phyloP scores from a whole-genome alignment of 2,888 invertebrate species.

The Eupithecia subfuscata region DNA sequence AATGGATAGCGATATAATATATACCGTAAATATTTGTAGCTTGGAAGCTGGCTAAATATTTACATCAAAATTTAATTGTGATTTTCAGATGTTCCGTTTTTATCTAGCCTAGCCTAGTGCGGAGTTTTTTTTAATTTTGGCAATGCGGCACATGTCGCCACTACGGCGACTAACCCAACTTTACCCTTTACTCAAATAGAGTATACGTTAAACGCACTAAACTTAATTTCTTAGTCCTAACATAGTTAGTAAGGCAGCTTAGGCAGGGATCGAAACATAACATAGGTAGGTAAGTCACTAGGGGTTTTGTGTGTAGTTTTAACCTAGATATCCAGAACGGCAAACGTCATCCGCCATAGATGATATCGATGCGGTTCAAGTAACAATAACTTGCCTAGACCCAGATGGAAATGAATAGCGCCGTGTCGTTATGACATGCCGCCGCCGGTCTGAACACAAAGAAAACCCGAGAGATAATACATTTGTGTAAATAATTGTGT shows the following conservation, averaged over 20 bases:
- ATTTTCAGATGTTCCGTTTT: not conserved
- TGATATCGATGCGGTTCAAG: constrained; percentile 13
- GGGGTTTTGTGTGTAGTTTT: not conserved
- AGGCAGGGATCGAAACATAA: not conserved
- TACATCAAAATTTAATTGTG: not conserved
- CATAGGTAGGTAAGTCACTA: no score
- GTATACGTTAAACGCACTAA: not conserved
- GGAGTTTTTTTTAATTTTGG: not conserved
- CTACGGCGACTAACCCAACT: not conserved
- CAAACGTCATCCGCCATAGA: constrained; percentile 15
- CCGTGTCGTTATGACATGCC: constrained; percentile 7
- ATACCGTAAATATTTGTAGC: not conserved
- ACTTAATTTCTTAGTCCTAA: not conserved
- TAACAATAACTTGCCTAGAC: constrained; percentile 19
- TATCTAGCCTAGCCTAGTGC: no score
- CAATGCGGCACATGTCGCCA: not conserved
- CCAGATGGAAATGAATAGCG: constrained; percentile 10
- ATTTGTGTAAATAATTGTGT: not conserved
- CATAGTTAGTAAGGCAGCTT: not conserved
- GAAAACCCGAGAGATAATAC: not conserved
- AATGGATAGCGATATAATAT: not conserved
- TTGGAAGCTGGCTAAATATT: not conserved
- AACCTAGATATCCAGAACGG: constrained; percentile 8
- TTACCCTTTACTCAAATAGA: not conserved
- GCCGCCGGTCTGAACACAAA: not conserved